These are phyloP conservation scores for Ammodytes marinus DNA, from an alignment of 2,113 vertebrate genomes.

Conservation along the genomic window DNA sequence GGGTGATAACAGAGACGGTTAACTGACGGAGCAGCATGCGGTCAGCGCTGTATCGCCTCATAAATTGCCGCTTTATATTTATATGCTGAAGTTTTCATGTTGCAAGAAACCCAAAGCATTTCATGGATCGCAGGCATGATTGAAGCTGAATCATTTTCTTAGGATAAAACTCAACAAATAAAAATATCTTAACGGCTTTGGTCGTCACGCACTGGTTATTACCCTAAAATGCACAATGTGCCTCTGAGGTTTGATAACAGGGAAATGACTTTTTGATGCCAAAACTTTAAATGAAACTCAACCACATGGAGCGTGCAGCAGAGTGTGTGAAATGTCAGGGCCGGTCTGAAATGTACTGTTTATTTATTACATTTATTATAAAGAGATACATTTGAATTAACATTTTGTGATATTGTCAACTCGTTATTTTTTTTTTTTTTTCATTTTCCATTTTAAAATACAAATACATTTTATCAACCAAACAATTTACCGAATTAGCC, in stretches of 20 bases:
- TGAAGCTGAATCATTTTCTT: slow-evolving; percentile 14
- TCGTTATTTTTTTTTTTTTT: no score
- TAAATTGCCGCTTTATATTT: slow-evolving; percentile 23
- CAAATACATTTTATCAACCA: background rate
- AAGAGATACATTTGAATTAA: background rate
- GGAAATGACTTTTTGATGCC: slow-evolving; percentile 3
- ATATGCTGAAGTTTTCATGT: slow-evolving; percentile 12
- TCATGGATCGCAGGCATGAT: slow-evolving; percentile 5
- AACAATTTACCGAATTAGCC: background rate
- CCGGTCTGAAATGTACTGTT: background rate
- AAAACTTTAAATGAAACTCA: slow-evolving; percentile 22
- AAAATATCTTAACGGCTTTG: background rate
- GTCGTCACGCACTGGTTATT: background rate
- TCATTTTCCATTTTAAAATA: no score
- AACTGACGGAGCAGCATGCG: slow-evolving; percentile 23
- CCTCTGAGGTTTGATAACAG: slow-evolving; percentile 14
- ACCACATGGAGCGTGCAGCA: background rate
- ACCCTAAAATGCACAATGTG: background rate
- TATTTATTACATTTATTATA: background rate
- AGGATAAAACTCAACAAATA: background rate
- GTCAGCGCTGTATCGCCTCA: background rate
- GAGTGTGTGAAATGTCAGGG: background rate
- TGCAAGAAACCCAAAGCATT: background rate
- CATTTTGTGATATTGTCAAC: background rate
- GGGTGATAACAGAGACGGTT: slow-evolving; percentile 23